Evolutionary conservation across 1,140 invertebrate genomes (phyloP).

Genomic region (Scaptomyza pallida): DNA sequence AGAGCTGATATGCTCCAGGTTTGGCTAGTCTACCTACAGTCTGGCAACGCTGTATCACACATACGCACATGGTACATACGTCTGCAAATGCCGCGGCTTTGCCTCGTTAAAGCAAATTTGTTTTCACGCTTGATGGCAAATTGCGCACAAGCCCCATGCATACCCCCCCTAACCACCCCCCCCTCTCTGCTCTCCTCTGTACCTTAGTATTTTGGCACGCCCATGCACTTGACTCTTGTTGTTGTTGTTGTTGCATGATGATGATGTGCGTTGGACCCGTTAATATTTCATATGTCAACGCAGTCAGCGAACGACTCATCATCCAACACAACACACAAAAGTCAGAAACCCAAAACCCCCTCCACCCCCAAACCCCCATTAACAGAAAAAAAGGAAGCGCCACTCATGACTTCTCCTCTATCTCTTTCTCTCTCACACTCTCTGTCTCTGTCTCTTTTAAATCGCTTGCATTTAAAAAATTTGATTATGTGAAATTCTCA

Average conservation of each 20-base stretch:
- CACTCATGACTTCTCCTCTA: no score
- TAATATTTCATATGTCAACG: constrained; percentile 81
- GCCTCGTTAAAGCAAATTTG: constrained; percentile 78
- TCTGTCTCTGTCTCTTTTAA: constrained; percentile 32
- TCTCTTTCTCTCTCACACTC: no score
- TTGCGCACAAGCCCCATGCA: no score
- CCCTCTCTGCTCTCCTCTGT: no score
- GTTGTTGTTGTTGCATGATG: no score
- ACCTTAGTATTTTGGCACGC: background rate
- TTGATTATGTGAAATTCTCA: constrained; percentile 78
- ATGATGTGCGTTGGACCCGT: constrained; percentile 58
- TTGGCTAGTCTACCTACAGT: no score
- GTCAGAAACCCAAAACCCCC: background rate
- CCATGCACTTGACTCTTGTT: constrained; percentile 50
- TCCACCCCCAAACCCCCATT: background rate
- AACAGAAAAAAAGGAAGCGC: no score
- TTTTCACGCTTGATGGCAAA: constrained; percentile 77
- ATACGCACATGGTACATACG: background rate
- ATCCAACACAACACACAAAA: constrained; percentile 12
- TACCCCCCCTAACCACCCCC: background rate
- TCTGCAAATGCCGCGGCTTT: constrained; percentile 6
- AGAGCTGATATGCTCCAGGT: no score
- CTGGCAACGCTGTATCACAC: constrained; percentile 31
- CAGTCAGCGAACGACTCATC: constrained; percentile 32
- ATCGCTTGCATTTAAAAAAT: constrained; percentile 77